A percentile compares a stretch with the other conserved stretches of the same genome.
Evolutionary conservation across 2,888 invertebrate genomes (phyloP).

Genomic region (Hemithea aestivaria): DNA sequence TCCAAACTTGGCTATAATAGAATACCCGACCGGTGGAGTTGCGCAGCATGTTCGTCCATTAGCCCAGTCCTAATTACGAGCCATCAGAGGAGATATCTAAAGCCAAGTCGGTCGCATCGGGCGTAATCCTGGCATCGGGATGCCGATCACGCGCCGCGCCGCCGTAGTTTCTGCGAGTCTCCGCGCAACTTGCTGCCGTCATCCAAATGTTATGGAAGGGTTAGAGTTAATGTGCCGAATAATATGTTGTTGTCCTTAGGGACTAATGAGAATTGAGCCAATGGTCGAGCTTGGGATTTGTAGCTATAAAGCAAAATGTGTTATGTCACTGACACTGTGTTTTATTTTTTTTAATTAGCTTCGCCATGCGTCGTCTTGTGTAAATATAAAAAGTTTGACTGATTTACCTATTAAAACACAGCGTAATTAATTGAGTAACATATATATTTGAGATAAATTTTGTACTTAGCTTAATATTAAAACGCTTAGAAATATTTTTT

Average conservation of each 20-base stretch:
- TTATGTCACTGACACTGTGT: too few relatives aligned
- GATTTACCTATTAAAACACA: too few relatives aligned
- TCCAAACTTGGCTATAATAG: slow-evolving; percentile 30
- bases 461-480: too few relatives aligned
- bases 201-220: slow-evolving; percentile 50
- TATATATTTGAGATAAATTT: too few relatives aligned
- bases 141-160: slow-evolving; percentile 62
- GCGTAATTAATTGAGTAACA: too few relatives aligned
- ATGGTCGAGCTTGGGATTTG: too few relatives aligned
- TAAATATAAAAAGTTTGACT: too few relatives aligned
- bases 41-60: slow-evolving; percentile 56
- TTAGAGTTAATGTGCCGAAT: slow-evolving; percentile 29
- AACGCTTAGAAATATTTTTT: too few relatives aligned
- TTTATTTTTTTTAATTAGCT: too few relatives aligned
- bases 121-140: slow-evolving; percentile 60
- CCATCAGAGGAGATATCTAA: slow-evolving; percentile 52
- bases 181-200: slow-evolving; percentile 48
- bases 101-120: slow-evolving; percentile 54
- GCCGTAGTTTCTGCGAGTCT: slow-evolving; percentile 56
- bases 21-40: slow-evolving; percentile 36
- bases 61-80: slow-evolving; percentile 58
- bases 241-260: slow-evolving; percentile 7
- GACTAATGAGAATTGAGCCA: too few relatives aligned
- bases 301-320: too few relatives aligned
- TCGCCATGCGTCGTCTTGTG: too few relatives aligned